Base-by-base conservation (phyloP, 2,888 invertebrate genomes). In the Leptogaster cylindrica region DNA sequence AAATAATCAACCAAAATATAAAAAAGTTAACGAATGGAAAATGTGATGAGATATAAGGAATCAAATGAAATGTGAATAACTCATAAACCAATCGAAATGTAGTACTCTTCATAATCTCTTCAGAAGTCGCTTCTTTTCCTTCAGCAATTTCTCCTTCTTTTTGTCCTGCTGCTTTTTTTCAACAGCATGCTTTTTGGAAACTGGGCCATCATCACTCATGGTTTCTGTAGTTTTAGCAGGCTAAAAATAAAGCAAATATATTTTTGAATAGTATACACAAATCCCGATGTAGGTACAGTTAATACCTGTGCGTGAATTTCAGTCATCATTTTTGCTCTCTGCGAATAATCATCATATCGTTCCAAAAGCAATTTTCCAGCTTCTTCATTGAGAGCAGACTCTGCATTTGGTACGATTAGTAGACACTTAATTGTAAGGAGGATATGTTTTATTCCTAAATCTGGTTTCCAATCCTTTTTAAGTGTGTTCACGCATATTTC, bases 401-500 rank as follows among this genome's bases (percentile, higher is more conserved):
- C 97, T 4, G 96, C 90, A 86, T 97, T 97, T 78, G 97, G 97
- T 79, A 95, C 95, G 82, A 97, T 97, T 73, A 97, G 86, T 79
- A 97, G 87, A 85, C 97, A 97, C 84, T 93, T 93, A 70, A 97
- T 89, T 70, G 96, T 93, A 81, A 95, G 83, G 78, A 97, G 85
- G 82, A 96, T 92, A 82, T 97, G 96, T 85, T 91, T 93, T 72
- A 97, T 92, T 78, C 97, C 97, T 78, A 95, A 88, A 84, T 95
- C 94, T 70, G 95, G 89, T 79, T 93, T 93, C 97, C 97, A 97
- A 84, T 96, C 97, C 83, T 92, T 95, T 82, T 94, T 93, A 70
- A 97, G 85, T 69, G 97, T 96, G 82, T 96, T 95, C 5, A 97
- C 97, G 83, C 97, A 97, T 77, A 97, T 97, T 83, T 96, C 96